Percentiles rank a stretch among this genome's conserved stretches.
phyloP scores from a whole-genome alignment of 2,113 vertebrate species.

The Colinus virginianus region DNA sequence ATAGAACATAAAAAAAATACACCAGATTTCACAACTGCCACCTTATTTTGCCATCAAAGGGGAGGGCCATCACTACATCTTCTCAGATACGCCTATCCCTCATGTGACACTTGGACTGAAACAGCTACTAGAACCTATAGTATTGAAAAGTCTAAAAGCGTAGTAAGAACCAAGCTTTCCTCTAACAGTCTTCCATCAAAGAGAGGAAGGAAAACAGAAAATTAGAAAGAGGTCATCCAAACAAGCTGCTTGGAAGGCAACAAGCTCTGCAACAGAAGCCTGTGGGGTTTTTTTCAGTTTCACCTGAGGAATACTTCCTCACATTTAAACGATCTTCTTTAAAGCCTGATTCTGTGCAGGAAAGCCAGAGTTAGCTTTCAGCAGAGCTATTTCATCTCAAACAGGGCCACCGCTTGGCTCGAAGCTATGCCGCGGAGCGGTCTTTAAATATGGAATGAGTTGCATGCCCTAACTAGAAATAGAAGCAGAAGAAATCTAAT shows the following conservation, averaged over 20 bases:
- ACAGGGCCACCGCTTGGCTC: constrained; percentile 14
- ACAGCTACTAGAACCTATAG: background rate
- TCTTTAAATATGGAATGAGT: constrained; percentile 57
- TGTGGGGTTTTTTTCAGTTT: background rate
- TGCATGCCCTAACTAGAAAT: constrained; percentile 24
- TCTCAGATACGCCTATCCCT: background rate
- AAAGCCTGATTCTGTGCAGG: background rate
- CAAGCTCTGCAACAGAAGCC: background rate
- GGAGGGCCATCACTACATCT: background rate
- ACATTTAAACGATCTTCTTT: background rate
- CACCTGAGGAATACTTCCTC: background rate
- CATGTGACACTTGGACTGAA: background rate
- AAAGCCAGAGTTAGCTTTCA: background rate
- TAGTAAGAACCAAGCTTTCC: background rate
- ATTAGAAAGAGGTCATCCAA: background rate
- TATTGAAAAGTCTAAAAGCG: background rate
- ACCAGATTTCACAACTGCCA: background rate
- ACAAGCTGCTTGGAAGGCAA: background rate
- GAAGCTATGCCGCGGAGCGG: constrained; percentile 1
- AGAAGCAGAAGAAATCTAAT: constrained; percentile 34
- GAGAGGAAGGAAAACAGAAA: background rate
- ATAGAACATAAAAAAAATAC: rapidly evolving
- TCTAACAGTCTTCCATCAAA: background rate
- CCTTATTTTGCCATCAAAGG: background rate
- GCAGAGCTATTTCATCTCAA: background rate